These are phyloP conservation scores for Tadarida brasiliensis DNA, from an alignment of 2,797 vertebrate species.

Conservation along the genomic window DNA sequence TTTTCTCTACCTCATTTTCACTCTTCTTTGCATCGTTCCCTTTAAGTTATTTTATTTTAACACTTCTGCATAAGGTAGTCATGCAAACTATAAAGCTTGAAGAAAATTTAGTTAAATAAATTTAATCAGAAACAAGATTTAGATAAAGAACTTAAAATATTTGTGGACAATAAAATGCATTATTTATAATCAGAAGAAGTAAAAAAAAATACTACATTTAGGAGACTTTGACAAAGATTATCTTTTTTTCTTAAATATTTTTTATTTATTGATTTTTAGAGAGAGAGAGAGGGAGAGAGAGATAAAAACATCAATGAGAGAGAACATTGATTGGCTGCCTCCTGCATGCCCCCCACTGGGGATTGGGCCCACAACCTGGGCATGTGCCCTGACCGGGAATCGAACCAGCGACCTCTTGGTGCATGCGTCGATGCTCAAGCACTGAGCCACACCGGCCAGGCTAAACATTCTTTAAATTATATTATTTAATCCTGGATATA, in stretches of 20 bases:
- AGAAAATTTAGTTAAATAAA: not conserved
- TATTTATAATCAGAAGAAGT: slow-evolving; percentile 22
- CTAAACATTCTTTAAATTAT: not conserved
- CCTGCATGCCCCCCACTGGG: too few relatives aligned
- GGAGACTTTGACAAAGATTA: not conserved
- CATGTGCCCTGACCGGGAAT: too few relatives aligned
- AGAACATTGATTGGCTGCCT: too few relatives aligned
- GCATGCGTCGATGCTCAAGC: too few relatives aligned
- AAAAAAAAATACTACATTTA: not conserved
- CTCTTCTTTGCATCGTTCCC: not conserved
- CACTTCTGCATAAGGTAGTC: not conserved
- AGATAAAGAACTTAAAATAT: slow-evolving; percentile 10
- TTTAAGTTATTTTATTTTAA: not conserved
- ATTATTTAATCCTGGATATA: not conserved
- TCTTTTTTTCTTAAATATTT: not conserved
- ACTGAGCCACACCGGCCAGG: too few relatives aligned
- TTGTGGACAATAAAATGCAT: not conserved
- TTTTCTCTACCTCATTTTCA: not conserved
- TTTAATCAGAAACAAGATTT: not conserved
- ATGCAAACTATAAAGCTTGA: not conserved
- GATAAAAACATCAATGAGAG: too few relatives aligned
- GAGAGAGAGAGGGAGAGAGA: too few relatives aligned
- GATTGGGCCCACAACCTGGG: too few relatives aligned
- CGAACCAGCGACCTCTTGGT: too few relatives aligned
- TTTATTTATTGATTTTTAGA: too few relatives aligned